phyloP scores from a whole-genome alignment of 1,140 invertebrate species.

The Maconellicoccus hirsutus region DNA sequence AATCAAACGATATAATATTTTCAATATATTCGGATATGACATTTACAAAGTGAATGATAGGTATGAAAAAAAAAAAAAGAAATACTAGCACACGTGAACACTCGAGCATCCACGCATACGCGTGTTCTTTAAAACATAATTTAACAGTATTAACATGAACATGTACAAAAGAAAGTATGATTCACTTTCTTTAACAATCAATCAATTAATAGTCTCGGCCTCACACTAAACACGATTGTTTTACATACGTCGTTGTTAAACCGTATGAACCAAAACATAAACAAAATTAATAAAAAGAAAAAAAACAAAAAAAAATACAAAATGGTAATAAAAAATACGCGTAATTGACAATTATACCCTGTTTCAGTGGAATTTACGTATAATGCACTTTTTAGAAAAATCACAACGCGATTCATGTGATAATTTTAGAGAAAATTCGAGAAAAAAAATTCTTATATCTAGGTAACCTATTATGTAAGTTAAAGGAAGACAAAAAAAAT shows the following conservation, averaged over 20 bases:
- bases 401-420: background rate
- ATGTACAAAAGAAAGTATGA: background rate
- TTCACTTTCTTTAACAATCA: background rate
- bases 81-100: background rate
- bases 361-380: background rate
- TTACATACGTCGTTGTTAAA: background rate
- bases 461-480: background rate
- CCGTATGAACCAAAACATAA: background rate
- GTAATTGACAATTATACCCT: constrained; percentile 17
- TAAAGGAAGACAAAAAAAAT: background rate
- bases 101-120: background rate
- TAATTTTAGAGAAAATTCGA: background rate
- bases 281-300: background rate
- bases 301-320: background rate
- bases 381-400: background rate
- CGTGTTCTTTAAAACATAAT: constrained; percentile 4
- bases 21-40: constrained; percentile 3
- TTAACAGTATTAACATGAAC: constrained; percentile 20
- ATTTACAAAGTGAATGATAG: constrained; percentile 18
- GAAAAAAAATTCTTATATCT: background rate
- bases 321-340: background rate
- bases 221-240: background rate
- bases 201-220: background rate
- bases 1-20: background rate
- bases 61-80: background rate